These are phyloP conservation scores for Amblyraja radiata DNA, from an alignment of 2,797 vertebrate genomes.

Conservation along the genomic window DNA sequence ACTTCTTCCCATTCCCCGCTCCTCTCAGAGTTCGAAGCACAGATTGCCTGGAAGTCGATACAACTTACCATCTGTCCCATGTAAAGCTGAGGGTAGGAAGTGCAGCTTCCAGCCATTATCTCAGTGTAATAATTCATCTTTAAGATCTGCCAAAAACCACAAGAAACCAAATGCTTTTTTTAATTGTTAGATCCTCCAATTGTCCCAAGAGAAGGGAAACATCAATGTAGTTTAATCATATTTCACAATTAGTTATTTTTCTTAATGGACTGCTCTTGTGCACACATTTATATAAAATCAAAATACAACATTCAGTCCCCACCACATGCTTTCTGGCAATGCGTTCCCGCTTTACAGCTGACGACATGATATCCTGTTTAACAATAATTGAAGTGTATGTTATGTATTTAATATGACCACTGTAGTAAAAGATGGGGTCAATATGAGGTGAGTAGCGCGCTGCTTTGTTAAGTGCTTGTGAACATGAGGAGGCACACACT, in stretches of 20 bases:
- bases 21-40: not conserved
- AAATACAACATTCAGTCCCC: not conserved
- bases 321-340: not conserved
- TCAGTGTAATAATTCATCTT: slow-evolving; percentile 89
- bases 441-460: not conserved
- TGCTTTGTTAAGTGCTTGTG: not conserved
- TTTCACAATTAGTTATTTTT: not conserved
- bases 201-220: not conserved
- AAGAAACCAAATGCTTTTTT: not conserved
- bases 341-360: not conserved
- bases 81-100: slow-evolving; percentile 64
- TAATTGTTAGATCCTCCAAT: not conserved
- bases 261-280: not conserved
- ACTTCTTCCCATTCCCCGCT: not conserved
- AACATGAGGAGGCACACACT: not conserved
- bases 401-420: not conserved
- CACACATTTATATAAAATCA: not conserved
- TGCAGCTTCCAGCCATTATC: slow-evolving; percentile 62
- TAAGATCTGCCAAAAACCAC: slow-evolving; percentile 18
- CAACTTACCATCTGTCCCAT: slow-evolving; percentile 71
- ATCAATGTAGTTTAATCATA: not conserved
- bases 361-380: not conserved
- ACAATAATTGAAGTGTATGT: not conserved
- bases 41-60: not conserved
- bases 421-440: not conserved